Evolutionary conservation across 2,888 invertebrate genomes (phyloP).

Genomic region (Lamellibrachia satsuma): DNA sequence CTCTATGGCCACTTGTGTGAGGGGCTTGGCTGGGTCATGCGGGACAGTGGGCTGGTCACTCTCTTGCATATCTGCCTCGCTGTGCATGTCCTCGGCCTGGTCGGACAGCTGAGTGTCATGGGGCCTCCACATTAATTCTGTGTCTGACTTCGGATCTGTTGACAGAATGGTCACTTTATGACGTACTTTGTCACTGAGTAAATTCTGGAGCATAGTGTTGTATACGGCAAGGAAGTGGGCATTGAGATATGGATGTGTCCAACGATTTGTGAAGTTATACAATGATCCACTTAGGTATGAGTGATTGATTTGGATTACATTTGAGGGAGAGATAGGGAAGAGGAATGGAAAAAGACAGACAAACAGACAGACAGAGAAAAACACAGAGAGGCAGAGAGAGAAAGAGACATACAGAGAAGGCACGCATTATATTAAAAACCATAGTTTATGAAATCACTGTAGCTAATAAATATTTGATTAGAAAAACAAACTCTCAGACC

Average conservation of each 20-base stretch:
- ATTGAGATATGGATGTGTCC: not conserved
- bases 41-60: slow-evolving; percentile 31
- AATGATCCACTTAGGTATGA: not conserved
- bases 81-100: slow-evolving; percentile 33
- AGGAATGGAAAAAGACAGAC: not conserved
- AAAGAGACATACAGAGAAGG: not conserved
- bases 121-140: slow-evolving; percentile 1
- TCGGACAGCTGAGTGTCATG: not conserved
- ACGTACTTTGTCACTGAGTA: no score
- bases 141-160: slow-evolving; percentile 25
- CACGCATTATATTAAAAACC: no score
- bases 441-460: no score
- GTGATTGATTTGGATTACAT: not conserved
- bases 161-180: not conserved
- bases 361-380: not conserved
- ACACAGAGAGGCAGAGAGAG: not conserved
- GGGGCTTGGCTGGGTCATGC: slow-evolving; percentile 29
- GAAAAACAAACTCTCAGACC: not conserved
- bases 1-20: slow-evolving; percentile 40
- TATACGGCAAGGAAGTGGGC: not conserved
- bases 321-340: not conserved
- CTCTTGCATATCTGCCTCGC: slow-evolving; percentile 40
- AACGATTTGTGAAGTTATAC: not conserved
- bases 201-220: no score
- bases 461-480: no score